Evolutionary conservation across 2,113 vertebrate genomes (phyloP), one percentile per base, ranked within the genome.

Genomic region (Chascanopsetta lugubris): DNA sequence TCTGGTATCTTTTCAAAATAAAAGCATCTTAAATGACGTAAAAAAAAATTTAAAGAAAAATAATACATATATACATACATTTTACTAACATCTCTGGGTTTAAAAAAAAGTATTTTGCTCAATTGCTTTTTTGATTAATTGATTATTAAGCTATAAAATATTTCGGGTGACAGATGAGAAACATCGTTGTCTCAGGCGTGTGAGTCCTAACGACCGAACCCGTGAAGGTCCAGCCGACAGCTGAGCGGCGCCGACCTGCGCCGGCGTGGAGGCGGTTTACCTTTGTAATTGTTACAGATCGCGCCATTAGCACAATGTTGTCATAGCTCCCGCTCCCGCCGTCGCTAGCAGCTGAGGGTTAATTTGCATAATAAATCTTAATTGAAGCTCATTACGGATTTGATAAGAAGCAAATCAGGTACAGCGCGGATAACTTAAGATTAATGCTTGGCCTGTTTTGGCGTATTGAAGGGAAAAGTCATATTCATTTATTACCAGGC

Each of bases 321-420:
- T 89, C 87, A 80, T 88, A 89, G 87, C 87, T 86, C 84, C 86
- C 87, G 89, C 87, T 92, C 88, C 87, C 82, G 84, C 87, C 87
- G 88, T 88, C 89, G 25, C 79, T 59, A 86, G 85, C 88, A 87
- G 88, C 85, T 66, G 83, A 87, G 90, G 89, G 90, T 92, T 93
- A 92, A 93, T 93, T 93, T 91, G 86, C 88, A 92, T 93, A 92
- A 92, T 93, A 93, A 87, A 93, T 93, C 91, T 91, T 92, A 92
- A 93, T 92, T 92, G 91, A 89, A 85, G 88, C 91, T 91, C 88
- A 91, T 93, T 92, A 93, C 83, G 87, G 80, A 86, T 89, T 90
- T 91, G 90, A 93, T 92, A 91, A 90, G 91, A 91, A 88, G 85
- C 89, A 92, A 92, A 92, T 91, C 89, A 92, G 90, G 91, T 88